Evolutionary conservation across 1,140 invertebrate species (phyloP).

Genomic region (Diabrotica virgifera): DNA sequence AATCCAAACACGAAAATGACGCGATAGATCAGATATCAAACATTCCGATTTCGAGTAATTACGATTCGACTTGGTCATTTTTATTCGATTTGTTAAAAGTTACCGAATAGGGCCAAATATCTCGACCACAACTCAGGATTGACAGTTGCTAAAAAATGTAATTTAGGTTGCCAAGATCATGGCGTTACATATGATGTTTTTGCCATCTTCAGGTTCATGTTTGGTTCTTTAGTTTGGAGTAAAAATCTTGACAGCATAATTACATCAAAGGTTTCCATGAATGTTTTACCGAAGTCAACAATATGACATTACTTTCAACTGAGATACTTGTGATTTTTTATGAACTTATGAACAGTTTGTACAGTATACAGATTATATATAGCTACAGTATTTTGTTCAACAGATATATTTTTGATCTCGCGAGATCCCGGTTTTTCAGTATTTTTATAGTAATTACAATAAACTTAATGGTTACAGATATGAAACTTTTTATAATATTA

Average conservation of each 20-base stretch:
- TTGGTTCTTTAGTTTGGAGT: not conserved
- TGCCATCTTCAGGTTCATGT: not conserved
- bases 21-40: no score
- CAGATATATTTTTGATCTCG: conserved; percentile 31
- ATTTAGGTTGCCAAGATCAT: not conserved
- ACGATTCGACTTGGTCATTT: no score
- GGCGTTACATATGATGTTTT: not conserved
- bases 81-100: no score
- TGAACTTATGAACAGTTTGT: conserved; percentile 41
- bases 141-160: no score
- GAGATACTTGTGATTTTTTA: conserved; percentile 47
- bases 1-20: no score
- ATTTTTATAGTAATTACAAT: conserved; percentile 36
- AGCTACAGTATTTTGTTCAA: conserved; percentile 35
- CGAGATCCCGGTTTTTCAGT: conserved; percentile 33
- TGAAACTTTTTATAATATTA: conserved; percentile 28
- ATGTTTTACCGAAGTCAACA: not conserved
- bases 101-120: no score
- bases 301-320: conserved; percentile 28
- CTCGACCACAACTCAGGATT: no score
- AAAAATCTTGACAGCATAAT: no score
- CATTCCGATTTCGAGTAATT: no score
- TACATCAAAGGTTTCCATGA: no score
- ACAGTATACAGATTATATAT: conserved; percentile 39
- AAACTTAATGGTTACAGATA: conserved; percentile 29